A percentile compares a stretch with the other conserved stretches of the same genome.
These are phyloP conservation scores for Epirrhoe tristata DNA, from an alignment of 2,888 invertebrate genomes.

Conservation along the genomic window DNA sequence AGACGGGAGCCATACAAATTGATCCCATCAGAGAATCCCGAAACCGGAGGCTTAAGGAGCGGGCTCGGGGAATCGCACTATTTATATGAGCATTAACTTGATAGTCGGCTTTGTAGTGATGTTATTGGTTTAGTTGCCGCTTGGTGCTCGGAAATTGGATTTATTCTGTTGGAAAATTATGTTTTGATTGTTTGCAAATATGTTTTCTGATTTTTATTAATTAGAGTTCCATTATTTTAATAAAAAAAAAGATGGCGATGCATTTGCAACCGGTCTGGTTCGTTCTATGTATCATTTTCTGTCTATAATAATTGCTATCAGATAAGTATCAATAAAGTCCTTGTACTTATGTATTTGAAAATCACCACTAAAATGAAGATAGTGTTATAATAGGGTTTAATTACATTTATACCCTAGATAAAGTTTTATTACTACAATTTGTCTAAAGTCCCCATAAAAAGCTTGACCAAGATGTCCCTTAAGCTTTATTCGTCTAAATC, in stretches of 20 bases:
- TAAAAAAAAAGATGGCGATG: too few relatives aligned
- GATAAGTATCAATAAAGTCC: too few relatives aligned
- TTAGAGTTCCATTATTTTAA: too few relatives aligned
- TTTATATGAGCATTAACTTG: conserved; percentile 68
- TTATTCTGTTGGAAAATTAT: conserved; percentile 30
- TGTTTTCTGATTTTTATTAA: neutral
- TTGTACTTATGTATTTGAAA: neutral
- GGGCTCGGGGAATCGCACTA: conserved; percentile 67
- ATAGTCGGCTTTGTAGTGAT: conserved; percentile 58
- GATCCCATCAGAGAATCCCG: conserved; percentile 64
- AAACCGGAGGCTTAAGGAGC: conserved; percentile 53
- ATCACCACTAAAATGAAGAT: neutral
- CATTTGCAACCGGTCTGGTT: too few relatives aligned
- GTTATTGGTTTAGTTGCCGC: conserved; percentile 48
- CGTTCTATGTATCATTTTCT: too few relatives aligned
- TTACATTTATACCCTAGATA: conserved; percentile 13
- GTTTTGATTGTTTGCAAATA: conserved; percentile 20
- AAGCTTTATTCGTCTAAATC: conserved; percentile 46
- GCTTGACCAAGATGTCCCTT: conserved; percentile 40
- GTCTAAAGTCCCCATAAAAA: conserved; percentile 45
- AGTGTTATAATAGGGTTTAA: neutral
- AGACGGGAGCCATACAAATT: conserved; percentile 76
- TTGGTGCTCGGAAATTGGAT: conserved; percentile 35
- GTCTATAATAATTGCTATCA: too few relatives aligned
- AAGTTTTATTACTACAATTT: conserved; percentile 25